Conservation (phyloP, 2,797 vertebrate species). For the Amphiprion clarkii region DNA sequence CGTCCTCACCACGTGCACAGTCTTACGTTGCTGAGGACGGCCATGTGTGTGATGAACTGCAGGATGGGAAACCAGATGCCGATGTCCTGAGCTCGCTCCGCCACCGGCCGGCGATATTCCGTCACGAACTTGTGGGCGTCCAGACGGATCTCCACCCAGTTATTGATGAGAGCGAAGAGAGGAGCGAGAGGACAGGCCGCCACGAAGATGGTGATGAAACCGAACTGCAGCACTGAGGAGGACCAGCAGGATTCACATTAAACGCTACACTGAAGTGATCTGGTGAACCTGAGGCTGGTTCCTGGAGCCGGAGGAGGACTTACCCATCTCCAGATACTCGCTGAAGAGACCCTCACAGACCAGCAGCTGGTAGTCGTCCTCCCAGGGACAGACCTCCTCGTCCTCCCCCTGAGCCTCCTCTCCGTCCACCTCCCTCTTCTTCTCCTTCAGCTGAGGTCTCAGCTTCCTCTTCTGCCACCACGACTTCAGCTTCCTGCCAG, state of each 20-base stretch:
- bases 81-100: slow-evolving; percentile 82
- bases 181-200: slow-evolving; percentile 86
- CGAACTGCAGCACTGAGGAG: slow-evolving; percentile 85
- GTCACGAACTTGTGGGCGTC: slow-evolving; percentile 87
- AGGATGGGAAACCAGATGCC: slow-evolving; percentile 86
- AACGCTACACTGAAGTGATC: too few species aligned
- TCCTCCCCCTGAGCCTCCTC: slow-evolving; percentile 21
- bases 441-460: slow-evolving; percentile 55
- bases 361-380: slow-evolving; percentile 85
- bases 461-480: slow-evolving; percentile 82
- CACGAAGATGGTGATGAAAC: slow-evolving; percentile 88
- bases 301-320: slow-evolving; percentile 37
- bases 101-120: slow-evolving; percentile 84
- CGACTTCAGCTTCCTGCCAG: slow-evolving; percentile 83
- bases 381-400: slow-evolving; percentile 75
- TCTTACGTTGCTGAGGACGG: slow-evolving; percentile 83
- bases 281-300: neutral
- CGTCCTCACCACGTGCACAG: neutral
- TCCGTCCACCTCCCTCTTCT: slow-evolving; percentile 35
- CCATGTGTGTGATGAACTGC: slow-evolving; percentile 82
- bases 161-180: slow-evolving; percentile 85
- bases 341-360: slow-evolving; percentile 86
- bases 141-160: slow-evolving; percentile 86
- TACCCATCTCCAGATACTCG: slow-evolving; percentile 90
- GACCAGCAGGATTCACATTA: neutral